phyloP scores from a whole-genome alignment of 2,888 invertebrate species.

The Nasonovia ribisnigri region DNA sequence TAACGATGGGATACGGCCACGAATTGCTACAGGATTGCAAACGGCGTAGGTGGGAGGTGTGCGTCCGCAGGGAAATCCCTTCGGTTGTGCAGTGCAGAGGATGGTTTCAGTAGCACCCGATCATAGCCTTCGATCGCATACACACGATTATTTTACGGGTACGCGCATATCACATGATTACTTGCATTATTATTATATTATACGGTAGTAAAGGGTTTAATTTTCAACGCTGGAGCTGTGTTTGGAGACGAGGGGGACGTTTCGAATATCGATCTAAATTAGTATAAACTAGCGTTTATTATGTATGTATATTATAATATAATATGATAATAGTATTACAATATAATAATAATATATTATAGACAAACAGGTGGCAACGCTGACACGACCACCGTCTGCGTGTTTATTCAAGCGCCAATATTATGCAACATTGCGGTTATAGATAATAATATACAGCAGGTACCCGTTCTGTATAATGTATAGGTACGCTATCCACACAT shows the following conservation, averaged over 20 bases:
- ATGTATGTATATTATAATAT: background rate
- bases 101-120: background rate
- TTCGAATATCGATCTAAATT: conserved; percentile 1
- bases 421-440: background rate
- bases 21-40: background rate
- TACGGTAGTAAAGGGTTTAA: background rate
- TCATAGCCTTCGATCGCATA: background rate
- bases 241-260: background rate
- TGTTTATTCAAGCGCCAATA: conserved; percentile 8
- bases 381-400: background rate
- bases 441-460: background rate
- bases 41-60: background rate
- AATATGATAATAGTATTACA: background rate
- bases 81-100: background rate
- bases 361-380: background rate
- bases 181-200: background rate
- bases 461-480: background rate
- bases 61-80: background rate
- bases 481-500: background rate
- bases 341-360: background rate
- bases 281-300: conserved; percentile 14
- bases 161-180: background rate
- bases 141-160: background rate
- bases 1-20: background rate
- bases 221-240: background rate